A percentile compares a stretch with the other conserved stretches of the same genome.
Conservation (phyloP, 2,113 vertebrate species). For the Pelodiscus sinensis region DNA sequence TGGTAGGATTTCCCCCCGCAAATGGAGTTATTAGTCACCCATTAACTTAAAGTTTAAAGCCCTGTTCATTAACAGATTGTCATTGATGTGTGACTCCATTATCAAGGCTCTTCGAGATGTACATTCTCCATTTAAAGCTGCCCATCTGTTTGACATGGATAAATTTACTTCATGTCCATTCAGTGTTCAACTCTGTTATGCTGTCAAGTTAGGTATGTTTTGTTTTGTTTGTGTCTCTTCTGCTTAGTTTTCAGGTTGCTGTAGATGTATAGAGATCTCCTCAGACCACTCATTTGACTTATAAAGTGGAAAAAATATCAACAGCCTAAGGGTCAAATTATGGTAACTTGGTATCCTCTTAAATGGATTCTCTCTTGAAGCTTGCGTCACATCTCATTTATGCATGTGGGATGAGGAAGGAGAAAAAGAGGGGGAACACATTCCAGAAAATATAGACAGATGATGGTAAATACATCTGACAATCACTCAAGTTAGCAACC, state of each 20-base stretch:
- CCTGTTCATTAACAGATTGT: slow-evolving; percentile 42
- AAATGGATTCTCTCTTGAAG: slow-evolving; percentile 11
- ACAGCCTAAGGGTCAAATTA: not conserved
- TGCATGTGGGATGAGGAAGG: not conserved
- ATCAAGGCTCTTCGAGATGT: slow-evolving; percentile 20
- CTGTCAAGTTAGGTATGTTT: not conserved
- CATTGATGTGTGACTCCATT: slow-evolving; percentile 53
- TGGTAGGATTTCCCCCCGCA: not conserved
- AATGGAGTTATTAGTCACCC: slow-evolving; percentile 49
- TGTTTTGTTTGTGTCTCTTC: not conserved
- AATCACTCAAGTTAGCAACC: not conserved
- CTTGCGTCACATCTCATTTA: slow-evolving; percentile 11
- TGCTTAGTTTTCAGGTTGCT: not conserved
- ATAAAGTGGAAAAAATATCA: slow-evolving; percentile 9
- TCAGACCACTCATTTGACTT: not conserved
- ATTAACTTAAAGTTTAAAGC: slow-evolving; percentile 39
- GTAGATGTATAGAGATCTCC: not conserved
- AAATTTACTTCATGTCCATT: not conserved
- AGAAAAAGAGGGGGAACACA: not conserved
- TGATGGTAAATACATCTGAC: slow-evolving; percentile 10
- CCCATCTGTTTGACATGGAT: not conserved
- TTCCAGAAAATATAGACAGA: not conserved
- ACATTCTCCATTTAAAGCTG: slow-evolving; percentile 9
- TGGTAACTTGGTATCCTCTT: not conserved
- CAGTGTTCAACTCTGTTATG: not conserved